Percentiles rank a stretch among this genome's conserved stretches.
Evolutionary conservation across 2,888 invertebrate genomes (phyloP).

Genomic region (Andrena bicolor): DNA sequence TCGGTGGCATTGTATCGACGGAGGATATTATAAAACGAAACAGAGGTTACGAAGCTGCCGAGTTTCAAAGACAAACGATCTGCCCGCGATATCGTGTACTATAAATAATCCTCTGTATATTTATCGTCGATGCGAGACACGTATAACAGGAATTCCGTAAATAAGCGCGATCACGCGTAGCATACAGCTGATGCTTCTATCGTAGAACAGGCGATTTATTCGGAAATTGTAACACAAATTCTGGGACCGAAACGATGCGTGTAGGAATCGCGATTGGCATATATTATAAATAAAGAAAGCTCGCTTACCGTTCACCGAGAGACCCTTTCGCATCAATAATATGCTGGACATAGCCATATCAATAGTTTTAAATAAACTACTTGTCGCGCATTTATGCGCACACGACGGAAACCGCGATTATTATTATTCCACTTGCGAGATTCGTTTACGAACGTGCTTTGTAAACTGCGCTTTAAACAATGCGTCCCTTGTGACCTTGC

Average conservation of each 20-base stretch:
- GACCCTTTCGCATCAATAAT: constrained; percentile 67
- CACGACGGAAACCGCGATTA: constrained; percentile 36
- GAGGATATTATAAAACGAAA: not conserved
- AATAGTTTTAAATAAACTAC: constrained; percentile 55
- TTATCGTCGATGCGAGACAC: not conserved
- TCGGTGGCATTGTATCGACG: not conserved
- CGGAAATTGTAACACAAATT: constrained; percentile 16
- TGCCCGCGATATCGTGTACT: not conserved
- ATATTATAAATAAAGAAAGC: constrained; percentile 42
- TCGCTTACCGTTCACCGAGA: constrained; percentile 72
- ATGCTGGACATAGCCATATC: constrained; percentile 71
- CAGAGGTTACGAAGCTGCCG: not conserved
- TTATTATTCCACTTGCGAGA: constrained; percentile 45
- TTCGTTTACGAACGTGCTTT: constrained; percentile 32
- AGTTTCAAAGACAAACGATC: not conserved
- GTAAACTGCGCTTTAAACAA: constrained; percentile 30
- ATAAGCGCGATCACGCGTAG: constrained; percentile 13
- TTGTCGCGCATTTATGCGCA: constrained; percentile 50
- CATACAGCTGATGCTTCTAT: not conserved
- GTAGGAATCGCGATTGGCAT: constrained; percentile 37
- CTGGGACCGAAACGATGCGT: constrained; percentile 21
- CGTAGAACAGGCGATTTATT: constrained; percentile 9
- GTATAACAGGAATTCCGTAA: constrained; percentile 22
- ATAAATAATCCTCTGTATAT: constrained; percentile 20
- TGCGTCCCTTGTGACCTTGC: not conserved